Evolutionary conservation across 2,113 vertebrate genomes (phyloP).

Genomic region (Forbesichthys papilliferus): DNA sequence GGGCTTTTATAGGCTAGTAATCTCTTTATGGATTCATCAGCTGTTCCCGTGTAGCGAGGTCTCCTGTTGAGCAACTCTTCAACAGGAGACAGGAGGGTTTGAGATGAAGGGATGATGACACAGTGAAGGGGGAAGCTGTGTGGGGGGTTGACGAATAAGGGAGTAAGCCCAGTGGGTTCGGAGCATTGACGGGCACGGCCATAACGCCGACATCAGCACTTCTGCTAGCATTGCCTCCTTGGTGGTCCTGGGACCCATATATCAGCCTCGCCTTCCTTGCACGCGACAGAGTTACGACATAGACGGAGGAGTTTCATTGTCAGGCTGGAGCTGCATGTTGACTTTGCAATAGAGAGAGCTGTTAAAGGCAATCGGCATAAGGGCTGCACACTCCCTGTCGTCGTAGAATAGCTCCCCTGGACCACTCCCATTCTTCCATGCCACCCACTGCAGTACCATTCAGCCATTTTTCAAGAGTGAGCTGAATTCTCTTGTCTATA

Average conservation of each 20-base stretch:
- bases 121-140: background rate
- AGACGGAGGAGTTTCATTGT: constrained; percentile 59
- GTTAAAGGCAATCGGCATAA: constrained; percentile 67
- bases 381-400: constrained; percentile 39
- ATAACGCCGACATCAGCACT: constrained; percentile 62
- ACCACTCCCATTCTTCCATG: background rate
- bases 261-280: constrained; percentile 28
- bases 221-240: constrained; percentile 29
- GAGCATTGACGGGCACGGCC: constrained; percentile 34
- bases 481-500: constrained; percentile 57
- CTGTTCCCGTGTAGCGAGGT: constrained; percentile 28
- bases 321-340: constrained; percentile 61
- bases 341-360: constrained; percentile 67
- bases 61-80: background rate
- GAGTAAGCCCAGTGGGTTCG: constrained; percentile 18
- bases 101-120: constrained; percentile 9
- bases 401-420: constrained; percentile 59
- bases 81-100: background rate
- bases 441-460: constrained; percentile 35
- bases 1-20: constrained; percentile 25
- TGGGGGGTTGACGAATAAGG: background rate
- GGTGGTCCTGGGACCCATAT: constrained; percentile 56
- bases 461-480: constrained; percentile 52
- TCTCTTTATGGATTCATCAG: constrained; percentile 47
- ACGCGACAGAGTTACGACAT: constrained; percentile 59